Evolutionary conservation across 64 coral and sea anemone genomes (phyloP).

Genomic region (Porites lutea): DNA sequence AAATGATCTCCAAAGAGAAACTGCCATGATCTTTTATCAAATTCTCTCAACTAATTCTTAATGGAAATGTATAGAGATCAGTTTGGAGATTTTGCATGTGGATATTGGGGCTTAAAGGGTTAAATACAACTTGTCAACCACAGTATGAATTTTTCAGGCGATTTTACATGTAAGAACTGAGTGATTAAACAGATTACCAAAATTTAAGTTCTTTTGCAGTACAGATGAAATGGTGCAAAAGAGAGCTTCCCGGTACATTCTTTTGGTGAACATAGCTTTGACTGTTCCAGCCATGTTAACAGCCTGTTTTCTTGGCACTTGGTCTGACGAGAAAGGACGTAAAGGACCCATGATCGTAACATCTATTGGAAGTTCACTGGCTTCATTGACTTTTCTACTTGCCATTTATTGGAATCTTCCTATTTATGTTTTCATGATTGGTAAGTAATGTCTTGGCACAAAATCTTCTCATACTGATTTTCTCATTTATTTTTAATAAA

Average conservation of each 20-base stretch:
- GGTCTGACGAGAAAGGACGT: constrained; percentile 92
- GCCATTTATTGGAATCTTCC: constrained; percentile 81
- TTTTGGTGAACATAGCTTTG: constrained; percentile 67
- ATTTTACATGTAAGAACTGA: too few relatives aligned
- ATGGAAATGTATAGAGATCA: too few relatives aligned
- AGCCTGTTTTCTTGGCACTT: constrained; percentile 83
- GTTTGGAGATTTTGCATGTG: too few relatives aligned
- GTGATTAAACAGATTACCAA: too few relatives aligned
- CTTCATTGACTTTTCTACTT: constrained; percentile 59
- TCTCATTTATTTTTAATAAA: too few relatives aligned
- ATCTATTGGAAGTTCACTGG: constrained; percentile 64
- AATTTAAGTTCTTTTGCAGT: constrained; percentile 33
- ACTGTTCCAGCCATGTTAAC: constrained; percentile 80
- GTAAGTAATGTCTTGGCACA: constrained; percentile 10
- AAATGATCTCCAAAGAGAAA: too few relatives aligned
- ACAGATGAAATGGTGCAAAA: constrained; percentile 42
- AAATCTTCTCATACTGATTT: background rate
- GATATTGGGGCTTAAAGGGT: too few relatives aligned
- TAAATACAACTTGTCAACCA: too few relatives aligned
- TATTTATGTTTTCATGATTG: constrained; percentile 87
- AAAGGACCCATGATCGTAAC: constrained; percentile 75
- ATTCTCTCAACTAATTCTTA: too few relatives aligned
- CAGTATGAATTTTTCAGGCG: too few relatives aligned
- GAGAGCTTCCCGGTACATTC: constrained; percentile 78
- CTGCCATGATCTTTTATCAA: too few relatives aligned